A percentile compares a stretch with the other conserved stretches of the same genome.
phyloP scores from a whole-genome alignment of 1,140 invertebrate species.

The Amphibalanus amphitrite region DNA sequence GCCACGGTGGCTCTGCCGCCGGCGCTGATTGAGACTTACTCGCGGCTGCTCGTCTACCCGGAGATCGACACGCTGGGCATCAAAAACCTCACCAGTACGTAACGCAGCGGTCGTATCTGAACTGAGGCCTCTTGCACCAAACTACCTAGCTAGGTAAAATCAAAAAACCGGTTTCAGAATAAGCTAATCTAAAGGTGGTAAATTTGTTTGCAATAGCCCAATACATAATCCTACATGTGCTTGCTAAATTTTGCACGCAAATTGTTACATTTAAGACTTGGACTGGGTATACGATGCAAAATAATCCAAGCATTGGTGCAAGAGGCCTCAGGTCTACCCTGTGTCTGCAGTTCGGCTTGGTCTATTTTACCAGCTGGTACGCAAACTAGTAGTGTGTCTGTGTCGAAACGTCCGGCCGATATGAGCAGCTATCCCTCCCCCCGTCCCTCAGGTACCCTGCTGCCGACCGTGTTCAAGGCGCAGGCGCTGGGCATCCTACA shows the following conservation, averaged over 20 bases:
- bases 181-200: no score
- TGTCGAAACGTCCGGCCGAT: background rate
- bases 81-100: constrained; percentile 78
- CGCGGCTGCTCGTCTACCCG: constrained; percentile 76
- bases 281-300: no score
- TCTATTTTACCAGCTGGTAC: background rate
- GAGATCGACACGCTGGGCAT: constrained; percentile 94
- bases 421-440: no score
- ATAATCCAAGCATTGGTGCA: no score
- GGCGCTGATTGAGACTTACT: constrained; percentile 87
- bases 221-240: no score
- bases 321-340: background rate
- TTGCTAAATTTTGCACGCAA: no score
- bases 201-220: no score
- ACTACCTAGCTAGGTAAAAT: no score
- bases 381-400: constrained; percentile 7
- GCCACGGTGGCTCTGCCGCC: constrained; percentile 52
- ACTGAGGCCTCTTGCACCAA: no score
- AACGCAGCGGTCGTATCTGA: background rate
- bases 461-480: constrained; percentile 43
- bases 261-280: no score
- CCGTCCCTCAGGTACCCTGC: constrained; percentile 42
- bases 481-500: constrained; percentile 89
- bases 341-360: background rate
- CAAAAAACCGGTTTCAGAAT: no score